These are phyloP conservation scores for Plagiodera versicolora DNA, from an alignment of 2,888 invertebrate genomes.

Conservation along the genomic window DNA sequence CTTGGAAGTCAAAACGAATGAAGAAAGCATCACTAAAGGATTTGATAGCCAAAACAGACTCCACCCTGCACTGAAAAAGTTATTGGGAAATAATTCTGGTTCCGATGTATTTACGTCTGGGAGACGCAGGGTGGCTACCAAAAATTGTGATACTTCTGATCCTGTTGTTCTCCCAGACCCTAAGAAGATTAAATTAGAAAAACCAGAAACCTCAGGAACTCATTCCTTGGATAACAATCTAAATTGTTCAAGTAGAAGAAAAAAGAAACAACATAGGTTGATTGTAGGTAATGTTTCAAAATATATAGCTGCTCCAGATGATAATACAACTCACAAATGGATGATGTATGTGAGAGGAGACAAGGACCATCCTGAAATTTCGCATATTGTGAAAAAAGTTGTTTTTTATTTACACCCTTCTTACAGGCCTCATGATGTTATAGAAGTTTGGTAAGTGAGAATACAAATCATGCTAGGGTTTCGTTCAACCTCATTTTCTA, in stretches of 20 bases:
- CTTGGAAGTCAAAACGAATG: slow-evolving; percentile 53
- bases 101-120: slow-evolving; percentile 23
- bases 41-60: slow-evolving; percentile 56
- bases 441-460: slow-evolving; percentile 70
- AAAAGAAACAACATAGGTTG: slow-evolving; percentile 49
- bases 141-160: slow-evolving; percentile 21
- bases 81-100: slow-evolving; percentile 62
- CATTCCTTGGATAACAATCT: slow-evolving; percentile 17
- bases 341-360: slow-evolving; percentile 81
- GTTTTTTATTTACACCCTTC: slow-evolving; percentile 82
- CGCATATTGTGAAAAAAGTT: slow-evolving; percentile 70
- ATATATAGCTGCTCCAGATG: slow-evolving; percentile 70
- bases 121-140: slow-evolving; percentile 27
- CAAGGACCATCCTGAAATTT: slow-evolving; percentile 61
- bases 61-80: slow-evolving; percentile 76
- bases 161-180: slow-evolving; percentile 20
- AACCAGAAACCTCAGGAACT: slow-evolving; percentile 6
- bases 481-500: not conserved
- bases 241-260: slow-evolving; percentile 36
- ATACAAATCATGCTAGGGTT: not conserved
- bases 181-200: slow-evolving; percentile 34
- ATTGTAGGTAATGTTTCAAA: slow-evolving; percentile 79
- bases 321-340: slow-evolving; percentile 85
- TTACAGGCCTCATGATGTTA: slow-evolving; percentile 83
- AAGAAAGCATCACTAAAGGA: slow-evolving; percentile 40